These are phyloP conservation scores for Bibio marci DNA, from an alignment of 2,888 invertebrate genomes.

Conservation along the genomic window DNA sequence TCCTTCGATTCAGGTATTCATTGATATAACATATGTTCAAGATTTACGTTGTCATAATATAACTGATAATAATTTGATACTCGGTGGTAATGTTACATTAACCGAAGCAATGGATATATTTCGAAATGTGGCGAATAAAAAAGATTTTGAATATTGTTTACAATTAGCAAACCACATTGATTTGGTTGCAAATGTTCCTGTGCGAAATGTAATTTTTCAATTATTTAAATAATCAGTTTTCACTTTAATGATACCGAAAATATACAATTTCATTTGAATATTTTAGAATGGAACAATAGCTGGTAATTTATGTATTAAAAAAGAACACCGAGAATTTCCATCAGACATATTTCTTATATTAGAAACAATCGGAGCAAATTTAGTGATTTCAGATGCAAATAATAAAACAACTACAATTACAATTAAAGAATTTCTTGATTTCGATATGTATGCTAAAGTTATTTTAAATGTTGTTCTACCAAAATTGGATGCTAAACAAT, in stretches of 20 bases:
- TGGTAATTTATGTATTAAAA: conserved; percentile 37
- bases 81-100: conserved; percentile 37
- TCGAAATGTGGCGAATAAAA: conserved; percentile 18
- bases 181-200: conserved; percentile 46
- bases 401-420: background rate
- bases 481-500: conserved; percentile 12
- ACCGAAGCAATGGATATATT: conserved; percentile 34
- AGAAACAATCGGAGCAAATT: conserved; percentile 24
- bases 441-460: conserved; percentile 18
- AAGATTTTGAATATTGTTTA: conserved; percentile 36
- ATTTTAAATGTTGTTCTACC: conserved; percentile 18
- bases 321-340: conserved; percentile 33
- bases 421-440: conserved; percentile 13
- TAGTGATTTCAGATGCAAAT: conserved; percentile 22
- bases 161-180: conserved; percentile 35
- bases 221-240: too few species aligned
- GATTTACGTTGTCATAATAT: conserved; percentile 29
- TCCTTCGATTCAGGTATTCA: conserved; percentile 31
- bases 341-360: conserved; percentile 34
- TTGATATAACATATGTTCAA: conserved; percentile 42
- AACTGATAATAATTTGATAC: conserved; percentile 10
- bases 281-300: conserved; percentile 36
- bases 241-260: too few species aligned
- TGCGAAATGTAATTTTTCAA: conserved; percentile 51
- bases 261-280: too few species aligned